A percentile compares a stretch with the other conserved stretches of the same genome.
These are phyloP conservation scores for Catharus minimus DNA, from an alignment of 2,113 vertebrate species.

Conservation along the genomic window DNA sequence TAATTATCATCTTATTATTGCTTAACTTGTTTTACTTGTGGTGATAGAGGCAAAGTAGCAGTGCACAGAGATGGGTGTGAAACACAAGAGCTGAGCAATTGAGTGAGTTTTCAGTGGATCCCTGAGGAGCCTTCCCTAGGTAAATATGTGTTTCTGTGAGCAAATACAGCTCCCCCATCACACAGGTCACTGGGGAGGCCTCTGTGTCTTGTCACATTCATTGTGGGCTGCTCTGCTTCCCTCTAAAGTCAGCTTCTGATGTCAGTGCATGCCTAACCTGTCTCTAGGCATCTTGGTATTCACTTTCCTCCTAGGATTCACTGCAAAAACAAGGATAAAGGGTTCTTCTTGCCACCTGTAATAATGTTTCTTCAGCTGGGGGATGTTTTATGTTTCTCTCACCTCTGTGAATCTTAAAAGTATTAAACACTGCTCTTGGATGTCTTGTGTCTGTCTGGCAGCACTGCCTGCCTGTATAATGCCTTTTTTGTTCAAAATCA, in stretches of 20 bases:
- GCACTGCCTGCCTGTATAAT: not conserved
- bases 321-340: not conserved
- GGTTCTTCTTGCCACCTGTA: not conserved
- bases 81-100: not conserved
- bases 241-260: not conserved
- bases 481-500: not conserved
- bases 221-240: not conserved
- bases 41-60: fast-evolving
- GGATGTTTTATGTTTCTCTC: not conserved
- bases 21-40: not conserved
- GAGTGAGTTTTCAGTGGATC: not conserved
- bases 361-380: not conserved
- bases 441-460: not conserved
- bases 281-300: not conserved
- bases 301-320: not conserved
- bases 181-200: not conserved
- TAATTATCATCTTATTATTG: no score
- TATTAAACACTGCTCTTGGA: not conserved
- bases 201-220: not conserved
- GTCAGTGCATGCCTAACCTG: not conserved
- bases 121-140: not conserved
- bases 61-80: not conserved
- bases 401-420: not conserved
- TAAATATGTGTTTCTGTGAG: not conserved
- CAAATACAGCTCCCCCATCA: not conserved